Evolutionary conservation across 2,113 vertebrate species (phyloP), one percentile per base, ranked within the genome.

Genomic region (Neomonachus schauinslandi): DNA sequence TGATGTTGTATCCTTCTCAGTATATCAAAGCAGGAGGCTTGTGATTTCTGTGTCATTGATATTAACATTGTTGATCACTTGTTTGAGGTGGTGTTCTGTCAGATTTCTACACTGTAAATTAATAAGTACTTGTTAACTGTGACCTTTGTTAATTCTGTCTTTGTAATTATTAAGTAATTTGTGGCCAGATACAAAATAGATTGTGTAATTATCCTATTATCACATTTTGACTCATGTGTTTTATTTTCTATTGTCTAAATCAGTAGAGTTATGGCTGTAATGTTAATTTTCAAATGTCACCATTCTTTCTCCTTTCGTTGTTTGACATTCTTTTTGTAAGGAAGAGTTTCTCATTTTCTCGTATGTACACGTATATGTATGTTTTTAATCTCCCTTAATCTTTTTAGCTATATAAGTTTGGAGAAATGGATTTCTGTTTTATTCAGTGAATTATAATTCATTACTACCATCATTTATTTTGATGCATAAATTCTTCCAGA

Each of bases 131-230:
- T 94, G 31, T n/a, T 81, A 95, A 39, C 55, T 93, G 14, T 89
- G 31, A 85, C 80, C 55, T 83, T 95, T 85, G 49, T 63, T n/a
- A 57, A 5, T 89, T 91, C 31, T 86, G 2, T 61, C 7, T n/a
- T 79, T 87, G 33, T 74, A 82, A 92, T 92, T 79, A 93, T 5
- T 94, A 71, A 46, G 65, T 95, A 89, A 74, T 94, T 89, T 94
- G 33, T 91, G 59, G 31, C 51, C 51, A 88, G 69, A 80, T 82
- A 49, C 21, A 57, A 39, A 39, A 39, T 39, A 61, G 36, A 53
- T 51, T 91, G 21, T 96, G 13, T 72, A 67, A 13, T 94, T 55
- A 59, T 18, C 24, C 31, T 26, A 0, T 76, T 57, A 51, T 19
- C 28, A 95, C 53, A 67, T 72, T 89, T 71, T 83, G 22, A 61